phyloP scores from a whole-genome alignment of 2,113 vertebrate genomes.

The Calcarius ornatus region DNA sequence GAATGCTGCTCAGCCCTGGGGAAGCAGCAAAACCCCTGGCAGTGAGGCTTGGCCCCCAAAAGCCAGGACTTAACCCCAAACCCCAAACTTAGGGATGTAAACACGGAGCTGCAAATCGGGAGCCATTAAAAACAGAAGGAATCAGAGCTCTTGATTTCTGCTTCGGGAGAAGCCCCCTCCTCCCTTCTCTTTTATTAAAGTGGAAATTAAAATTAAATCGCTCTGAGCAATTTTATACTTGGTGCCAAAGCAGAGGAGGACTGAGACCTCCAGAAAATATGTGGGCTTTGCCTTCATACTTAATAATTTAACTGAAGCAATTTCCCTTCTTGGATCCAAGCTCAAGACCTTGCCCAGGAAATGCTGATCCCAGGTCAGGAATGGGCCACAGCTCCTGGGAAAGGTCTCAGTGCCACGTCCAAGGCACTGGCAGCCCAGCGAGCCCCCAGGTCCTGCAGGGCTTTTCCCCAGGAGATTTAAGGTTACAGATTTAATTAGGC shows the following conservation, averaged over 20 bases:
- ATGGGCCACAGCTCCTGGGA: background rate
- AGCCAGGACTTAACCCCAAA: accelerated
- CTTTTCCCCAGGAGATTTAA: background rate
- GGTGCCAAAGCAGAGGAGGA: background rate
- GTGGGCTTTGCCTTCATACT: background rate
- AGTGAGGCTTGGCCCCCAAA: background rate
- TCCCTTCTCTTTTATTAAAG: no score
- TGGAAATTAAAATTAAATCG: background rate
- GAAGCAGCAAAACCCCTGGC: background rate
- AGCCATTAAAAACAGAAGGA: background rate
- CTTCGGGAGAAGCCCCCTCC: background rate
- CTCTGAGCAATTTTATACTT: background rate
- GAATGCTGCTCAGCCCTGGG: background rate
- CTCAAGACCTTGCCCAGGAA: background rate
- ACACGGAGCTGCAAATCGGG: background rate
- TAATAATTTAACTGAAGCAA: background rate
- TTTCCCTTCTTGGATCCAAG: background rate
- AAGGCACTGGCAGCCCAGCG: background rate
- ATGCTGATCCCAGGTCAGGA: background rate
- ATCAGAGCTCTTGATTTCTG: background rate
- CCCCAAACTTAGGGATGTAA: background rate
- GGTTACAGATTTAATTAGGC: conserved; percentile 36
- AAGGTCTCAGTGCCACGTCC: no score
- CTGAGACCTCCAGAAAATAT: background rate
- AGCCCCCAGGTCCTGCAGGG: background rate